These are phyloP conservation scores for Phocoena sinus DNA, from an alignment of 2,113 vertebrate genomes.

Conservation along the genomic window DNA sequence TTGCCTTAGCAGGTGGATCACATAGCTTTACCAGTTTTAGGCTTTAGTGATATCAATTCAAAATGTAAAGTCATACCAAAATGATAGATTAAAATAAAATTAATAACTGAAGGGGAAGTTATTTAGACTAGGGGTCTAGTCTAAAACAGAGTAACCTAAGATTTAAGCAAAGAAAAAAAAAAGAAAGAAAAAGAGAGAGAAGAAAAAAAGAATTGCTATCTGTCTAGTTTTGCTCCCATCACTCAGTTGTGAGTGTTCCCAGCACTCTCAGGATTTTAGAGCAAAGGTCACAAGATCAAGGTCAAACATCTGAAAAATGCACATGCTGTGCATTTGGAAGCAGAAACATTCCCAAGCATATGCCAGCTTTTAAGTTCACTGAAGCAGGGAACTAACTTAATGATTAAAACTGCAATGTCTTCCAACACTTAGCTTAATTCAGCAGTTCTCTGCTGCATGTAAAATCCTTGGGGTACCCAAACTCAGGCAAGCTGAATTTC, in stretches of 20 bases:
- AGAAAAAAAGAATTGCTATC: background rate
- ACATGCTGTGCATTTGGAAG: constrained; percentile 54
- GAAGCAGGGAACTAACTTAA: constrained; percentile 18
- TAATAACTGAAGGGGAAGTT: background rate
- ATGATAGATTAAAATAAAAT: background rate
- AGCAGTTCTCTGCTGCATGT: background rate
- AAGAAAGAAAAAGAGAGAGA: background rate
- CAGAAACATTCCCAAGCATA: constrained; percentile 46
- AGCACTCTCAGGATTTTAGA: constrained; percentile 25
- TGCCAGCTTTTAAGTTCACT: constrained; percentile 41
- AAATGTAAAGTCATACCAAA: background rate
- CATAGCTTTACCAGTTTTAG: constrained; percentile 31
- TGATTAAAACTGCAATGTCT: constrained; percentile 36
- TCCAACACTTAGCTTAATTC: constrained; percentile 23
- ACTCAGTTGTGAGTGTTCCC: constrained; percentile 52
- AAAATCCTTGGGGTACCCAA: constrained; percentile 3
- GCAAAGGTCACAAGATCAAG: constrained; percentile 63
- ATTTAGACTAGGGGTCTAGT: background rate
- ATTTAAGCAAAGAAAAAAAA: background rate
- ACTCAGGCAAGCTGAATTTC: constrained; percentile 13
- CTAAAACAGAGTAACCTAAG: background rate
- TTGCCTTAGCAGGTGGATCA: background rate
- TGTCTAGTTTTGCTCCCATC: constrained; percentile 29
- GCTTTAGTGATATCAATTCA: background rate
- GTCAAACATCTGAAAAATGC: constrained; percentile 72